Evolutionary conservation across 2,888 invertebrate species (phyloP).

Genomic region (Lasioglossum oenotherae): DNA sequence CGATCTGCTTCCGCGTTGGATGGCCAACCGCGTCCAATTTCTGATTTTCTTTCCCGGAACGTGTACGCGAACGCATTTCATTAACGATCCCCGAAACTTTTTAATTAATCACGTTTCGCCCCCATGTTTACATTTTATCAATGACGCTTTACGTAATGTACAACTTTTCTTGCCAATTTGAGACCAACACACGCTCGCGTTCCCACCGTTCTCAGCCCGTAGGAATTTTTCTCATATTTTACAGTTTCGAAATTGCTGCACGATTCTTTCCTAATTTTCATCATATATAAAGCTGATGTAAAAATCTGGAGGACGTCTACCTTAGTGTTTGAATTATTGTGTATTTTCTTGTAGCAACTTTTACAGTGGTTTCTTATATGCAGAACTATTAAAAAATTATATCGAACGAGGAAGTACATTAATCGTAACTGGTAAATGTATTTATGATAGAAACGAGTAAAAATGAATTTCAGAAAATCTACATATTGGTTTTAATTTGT

Average conservation of each 20-base stretch:
- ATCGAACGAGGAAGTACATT: too few relatives aligned
- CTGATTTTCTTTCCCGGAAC: conserved; percentile 32
- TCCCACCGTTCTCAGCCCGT: background rate
- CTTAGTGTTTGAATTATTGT: too few relatives aligned
- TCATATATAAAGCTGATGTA: too few relatives aligned
- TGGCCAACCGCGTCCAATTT: conserved; percentile 48
- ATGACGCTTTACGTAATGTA: background rate
- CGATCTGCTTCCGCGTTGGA: conserved; percentile 46
- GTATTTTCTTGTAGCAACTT: too few relatives aligned
- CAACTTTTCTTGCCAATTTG: background rate
- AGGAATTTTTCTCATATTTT: background rate
- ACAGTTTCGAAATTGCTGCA: background rate
- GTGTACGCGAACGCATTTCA: background rate
- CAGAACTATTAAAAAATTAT: too few relatives aligned
- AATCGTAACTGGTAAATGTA: too few relatives aligned
- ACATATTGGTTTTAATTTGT: too few relatives aligned
- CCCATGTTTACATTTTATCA: background rate
- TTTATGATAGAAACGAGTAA: too few relatives aligned
- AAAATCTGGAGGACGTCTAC: too few relatives aligned
- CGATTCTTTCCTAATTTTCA: background rate
- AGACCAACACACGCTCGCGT: background rate
- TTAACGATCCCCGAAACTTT: background rate
- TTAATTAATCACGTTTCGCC: background rate
- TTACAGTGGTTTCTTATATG: too few relatives aligned
- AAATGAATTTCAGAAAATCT: too few relatives aligned